Base-by-base conservation (phyloP, 2,797 vertebrate genomes). In the Halcyon chelicuti region DNA sequence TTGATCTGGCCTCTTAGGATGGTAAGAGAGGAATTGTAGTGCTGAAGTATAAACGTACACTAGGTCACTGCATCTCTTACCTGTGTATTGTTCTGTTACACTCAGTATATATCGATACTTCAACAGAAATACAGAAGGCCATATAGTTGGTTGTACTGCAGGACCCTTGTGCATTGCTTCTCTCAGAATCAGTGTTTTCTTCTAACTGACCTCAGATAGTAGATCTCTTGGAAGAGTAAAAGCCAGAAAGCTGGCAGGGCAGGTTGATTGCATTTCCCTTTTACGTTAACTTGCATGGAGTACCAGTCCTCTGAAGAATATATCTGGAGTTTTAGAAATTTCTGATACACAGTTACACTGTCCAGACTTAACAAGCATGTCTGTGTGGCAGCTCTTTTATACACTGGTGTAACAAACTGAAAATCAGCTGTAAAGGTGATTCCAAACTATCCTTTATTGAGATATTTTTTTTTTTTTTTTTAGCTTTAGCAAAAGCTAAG, bases 291-390 rank as follows among this genome's bases (percentile, higher is more conserved):
- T 93, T 90, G 66, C 76, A 70, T 39, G 92, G 80, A 85, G 94
- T 81, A 96, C 66, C 4, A 12, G 28, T 93, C 94, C 67, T 73
- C 88, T 93, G 67, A 88, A 94, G 95, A 78, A 73, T 84, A 92
- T 83, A 91, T 92, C 88, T 94, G 87, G 67, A 86, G 52, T 82
- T 88, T 94, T 92, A 83, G 68, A 96, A 63, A 94, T 89, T 91
- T 95, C 79, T 67, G 54, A 44, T 95, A 42, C 63, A 37, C 68
- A 83, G 81, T 95, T 94, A 74, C 75, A 74, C 70, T 93, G 63
- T 89, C 89, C 90, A 44, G 75, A 95, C 95, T 73, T 95, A 96
- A 88, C 77, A 88, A 54, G 22, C 68, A 68, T 51, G 81, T 86
- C n/a, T 91, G 42, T 88, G 77, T 84, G 80, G 72, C 82, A 91